Base-by-base conservation (phyloP, 2,113 vertebrate genomes). In the Oncorhynchus nerka region DNA sequence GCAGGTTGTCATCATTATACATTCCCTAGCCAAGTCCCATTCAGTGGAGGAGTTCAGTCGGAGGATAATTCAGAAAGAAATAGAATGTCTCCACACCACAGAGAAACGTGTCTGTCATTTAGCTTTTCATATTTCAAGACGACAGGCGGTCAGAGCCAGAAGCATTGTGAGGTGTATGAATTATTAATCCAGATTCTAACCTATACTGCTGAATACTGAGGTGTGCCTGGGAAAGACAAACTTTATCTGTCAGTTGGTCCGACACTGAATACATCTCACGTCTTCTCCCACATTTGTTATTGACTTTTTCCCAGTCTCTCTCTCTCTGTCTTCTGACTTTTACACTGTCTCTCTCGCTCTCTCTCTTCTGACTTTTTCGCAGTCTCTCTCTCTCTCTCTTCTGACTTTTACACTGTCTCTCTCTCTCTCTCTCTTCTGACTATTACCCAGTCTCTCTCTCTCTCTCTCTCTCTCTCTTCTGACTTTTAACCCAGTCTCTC, bases 11-110 rank as follows among this genome's bases (percentile, higher is more conserved):
- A 62, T n/a, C n/a, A 22, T 62, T 62, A 24, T 20, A 61, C 59
- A 20, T 22, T 62, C 59, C 59, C 59, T 16, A 7, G n/a, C 20
- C 59, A 8, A 0, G 7, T 62, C n/a, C 19, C 59, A 22, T 62
- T 62, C 59, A 22, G 45, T 22, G 65, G 45, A 66, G 74, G 64
- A 83, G 83, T 83, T 83, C 73, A 69, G 32, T 71, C 19, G 77
- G 68, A 68, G 70, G 82, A 64, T 84, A 81, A 86, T 89, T 84
- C 75, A 62, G 80, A 45, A 55, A 67, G 49, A 65, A 34, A 67
- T 48, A 81, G 55, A 83, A 78, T 62, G 13, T 74, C 57, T 76
- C 64, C 67, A 81, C 22, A 48, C 55, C 70, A 68, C 68, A 49
- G 39, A 69, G 26, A 45, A 9, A 45, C 2, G 39, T 28, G 70